Percentiles rank a stretch among this genome's conserved stretches.
phyloP scores from a whole-genome alignment of 2,888 invertebrate species.

The Cantharis lateralis region DNA sequence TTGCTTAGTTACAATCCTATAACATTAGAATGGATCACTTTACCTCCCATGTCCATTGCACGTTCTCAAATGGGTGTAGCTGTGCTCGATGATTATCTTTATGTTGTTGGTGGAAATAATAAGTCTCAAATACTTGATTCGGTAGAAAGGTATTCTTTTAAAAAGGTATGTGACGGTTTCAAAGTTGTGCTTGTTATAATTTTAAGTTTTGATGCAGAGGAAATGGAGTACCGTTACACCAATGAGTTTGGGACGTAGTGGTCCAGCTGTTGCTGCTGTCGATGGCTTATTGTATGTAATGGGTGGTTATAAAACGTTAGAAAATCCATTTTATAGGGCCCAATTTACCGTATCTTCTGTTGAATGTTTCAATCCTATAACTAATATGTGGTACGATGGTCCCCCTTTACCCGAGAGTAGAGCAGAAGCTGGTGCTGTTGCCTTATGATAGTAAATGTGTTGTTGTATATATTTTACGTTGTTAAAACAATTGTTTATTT shows the following conservation, averaged over 20 bases:
- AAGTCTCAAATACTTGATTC: constrained; percentile 79
- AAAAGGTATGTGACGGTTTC: constrained; percentile 62
- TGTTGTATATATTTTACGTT: not conserved
- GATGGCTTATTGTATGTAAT: constrained; percentile 83
- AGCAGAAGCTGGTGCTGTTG: constrained; percentile 85
- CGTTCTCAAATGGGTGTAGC: constrained; percentile 90
- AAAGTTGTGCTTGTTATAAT: not conserved
- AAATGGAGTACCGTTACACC: constrained; percentile 79
- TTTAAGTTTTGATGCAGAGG: constrained; percentile 58
- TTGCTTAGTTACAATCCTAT: constrained; percentile 81
- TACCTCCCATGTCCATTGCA: constrained; percentile 79
- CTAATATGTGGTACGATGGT: constrained; percentile 77
- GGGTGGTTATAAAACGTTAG: constrained; percentile 83
- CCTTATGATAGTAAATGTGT: constrained; percentile 62
- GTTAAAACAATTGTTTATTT: not conserved
- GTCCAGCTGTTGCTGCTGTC: constrained; percentile 83
- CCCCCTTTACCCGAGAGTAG: constrained; percentile 81
- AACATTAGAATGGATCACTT: constrained; percentile 76
- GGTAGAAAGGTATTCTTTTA: constrained; percentile 82
- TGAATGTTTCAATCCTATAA: constrained; percentile 82
- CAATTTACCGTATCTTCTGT: constrained; percentile 83
- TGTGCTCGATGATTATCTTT: constrained; percentile 80
- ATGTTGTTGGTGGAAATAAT: constrained; percentile 89
- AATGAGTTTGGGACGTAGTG: constrained; percentile 76
- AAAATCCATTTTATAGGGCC: constrained; percentile 81